Evolutionary conservation across 2,797 vertebrate species (phyloP), one percentile per base, ranked within the genome.

Genomic region (Caiman crocodilus): DNA sequence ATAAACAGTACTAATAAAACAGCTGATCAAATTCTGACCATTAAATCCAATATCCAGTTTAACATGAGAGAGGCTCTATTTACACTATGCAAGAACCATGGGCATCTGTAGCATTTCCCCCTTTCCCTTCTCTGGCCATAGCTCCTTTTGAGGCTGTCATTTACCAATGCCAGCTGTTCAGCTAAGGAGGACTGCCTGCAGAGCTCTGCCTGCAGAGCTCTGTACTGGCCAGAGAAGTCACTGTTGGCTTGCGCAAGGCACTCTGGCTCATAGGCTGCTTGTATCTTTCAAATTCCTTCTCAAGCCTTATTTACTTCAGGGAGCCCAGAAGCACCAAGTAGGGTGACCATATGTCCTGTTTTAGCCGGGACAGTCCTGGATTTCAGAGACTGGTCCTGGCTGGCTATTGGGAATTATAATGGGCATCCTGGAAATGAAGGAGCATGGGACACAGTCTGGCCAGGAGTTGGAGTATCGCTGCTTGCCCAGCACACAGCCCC

Each of bases 21-120:
- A 89, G 10, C 14, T 59, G 59, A 23, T 17, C 84, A 85, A 85
- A 93, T 82, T 1, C 1, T 32, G 17, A 9, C 7, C 50, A 42
- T 14, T 73, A 77, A 93, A 81, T 83, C 89, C 18, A 85, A 30
- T 85, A 75, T 94, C 30, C 75, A 50, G 59, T 88, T 18, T 89
- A 65, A 86, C 50, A 5, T 1, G 2, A 30, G 42, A 79, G 18
- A 50, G 89, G 5, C 4, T 17, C 69, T 93, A 63, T 26, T 50
- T 50, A 50, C 42, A 50, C 42, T 10, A 50, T 9, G 42, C 42
- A 50, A 10, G 42, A 50, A 50, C 42, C 42, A 16, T 87, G 23
- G 55, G 57, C 86, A 91, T 8, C 32, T 76, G 79, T 4, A 60
- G 57, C 0, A 0, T 14, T 78, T 78, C 79, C 86, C 55, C 6